Conservation (phyloP, 2,797 vertebrate genomes). For the Balearica regulorum region DNA sequence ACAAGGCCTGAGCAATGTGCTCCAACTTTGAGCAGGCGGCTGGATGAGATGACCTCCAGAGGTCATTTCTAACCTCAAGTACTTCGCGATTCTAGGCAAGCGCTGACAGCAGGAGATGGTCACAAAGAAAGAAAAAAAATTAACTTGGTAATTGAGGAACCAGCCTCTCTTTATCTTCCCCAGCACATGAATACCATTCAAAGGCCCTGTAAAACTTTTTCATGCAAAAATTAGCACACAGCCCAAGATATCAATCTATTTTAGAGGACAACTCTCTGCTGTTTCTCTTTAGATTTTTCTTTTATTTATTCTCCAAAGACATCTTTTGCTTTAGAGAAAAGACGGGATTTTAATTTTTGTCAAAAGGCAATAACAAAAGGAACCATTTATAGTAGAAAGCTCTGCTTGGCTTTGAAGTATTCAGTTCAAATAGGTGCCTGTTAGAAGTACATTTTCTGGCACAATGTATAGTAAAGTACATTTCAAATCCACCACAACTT, state of each 20-base stretch:
- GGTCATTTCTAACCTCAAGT: neutral
- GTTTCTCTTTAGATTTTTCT: constrained; percentile 1
- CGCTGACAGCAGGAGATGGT: neutral
- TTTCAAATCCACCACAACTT: neutral
- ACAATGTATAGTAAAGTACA: neutral
- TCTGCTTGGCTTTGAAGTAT: constrained; percentile 20
- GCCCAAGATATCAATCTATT: constrained; percentile 33
- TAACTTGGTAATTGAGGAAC: constrained; percentile 25
- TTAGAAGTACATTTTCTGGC: neutral
- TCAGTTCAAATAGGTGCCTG: neutral
- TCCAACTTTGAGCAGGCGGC: fast-evolving
- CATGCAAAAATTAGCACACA: constrained; percentile 7
- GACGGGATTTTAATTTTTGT: constrained; percentile 47
- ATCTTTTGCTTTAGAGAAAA: neutral
- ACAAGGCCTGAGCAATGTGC: fast-evolving
- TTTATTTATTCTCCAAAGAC: constrained; percentile 46
- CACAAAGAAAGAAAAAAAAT: neutral
- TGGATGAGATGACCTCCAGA: neutral
- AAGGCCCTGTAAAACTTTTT: neutral
- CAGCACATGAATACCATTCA: neutral
- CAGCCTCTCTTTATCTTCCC: neutral
- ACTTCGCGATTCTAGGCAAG: neutral
- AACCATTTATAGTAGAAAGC: constrained; percentile 20
- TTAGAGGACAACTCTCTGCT: constrained; percentile 20
- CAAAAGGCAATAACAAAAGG: constrained; percentile 44